These are phyloP conservation scores for Geopemphigus sp. DNA, from an alignment of 1,140 invertebrate genomes.

Conservation along the genomic window DNA sequence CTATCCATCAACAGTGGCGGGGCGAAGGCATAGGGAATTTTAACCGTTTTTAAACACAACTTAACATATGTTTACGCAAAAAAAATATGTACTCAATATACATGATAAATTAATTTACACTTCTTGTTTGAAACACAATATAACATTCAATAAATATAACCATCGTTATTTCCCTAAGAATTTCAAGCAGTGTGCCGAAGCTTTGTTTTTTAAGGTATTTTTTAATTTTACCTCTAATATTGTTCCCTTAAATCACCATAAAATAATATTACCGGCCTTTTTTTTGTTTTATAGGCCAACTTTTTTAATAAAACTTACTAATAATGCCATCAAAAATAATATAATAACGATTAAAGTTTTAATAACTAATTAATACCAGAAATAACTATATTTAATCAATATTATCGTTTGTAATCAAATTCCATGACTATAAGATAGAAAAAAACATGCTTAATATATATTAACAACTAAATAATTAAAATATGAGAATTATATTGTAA, in stretches of 20 bases:
- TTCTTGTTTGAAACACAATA: not conserved
- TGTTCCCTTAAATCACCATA: not conserved
- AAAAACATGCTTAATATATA: too few relatives aligned
- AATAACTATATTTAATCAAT: not conserved
- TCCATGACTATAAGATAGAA: not conserved
- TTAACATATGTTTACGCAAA: constrained; percentile 13
- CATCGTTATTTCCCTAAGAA: not conserved
- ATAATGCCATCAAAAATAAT: not conserved
- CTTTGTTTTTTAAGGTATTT: not conserved
- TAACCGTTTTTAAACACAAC: constrained; percentile 33
- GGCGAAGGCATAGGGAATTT: constrained; percentile 11
- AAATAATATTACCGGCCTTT: not conserved
- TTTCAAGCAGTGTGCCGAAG: not conserved
- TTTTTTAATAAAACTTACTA: too few relatives aligned
- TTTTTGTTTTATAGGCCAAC: too few relatives aligned
- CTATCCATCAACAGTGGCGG: constrained; percentile 14
- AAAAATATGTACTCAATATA: constrained; percentile 14
- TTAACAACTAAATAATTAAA: not conserved
- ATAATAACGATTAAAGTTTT: not conserved
- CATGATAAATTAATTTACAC: not conserved
- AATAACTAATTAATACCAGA: not conserved
- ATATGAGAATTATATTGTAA: constrained; percentile 1
- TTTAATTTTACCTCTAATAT: not conserved
- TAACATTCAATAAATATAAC: not conserved
- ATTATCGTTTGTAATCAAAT: not conserved